phyloP scores from a whole-genome alignment of 2,797 vertebrate genomes.

The Ataeniobius toweri region DNA sequence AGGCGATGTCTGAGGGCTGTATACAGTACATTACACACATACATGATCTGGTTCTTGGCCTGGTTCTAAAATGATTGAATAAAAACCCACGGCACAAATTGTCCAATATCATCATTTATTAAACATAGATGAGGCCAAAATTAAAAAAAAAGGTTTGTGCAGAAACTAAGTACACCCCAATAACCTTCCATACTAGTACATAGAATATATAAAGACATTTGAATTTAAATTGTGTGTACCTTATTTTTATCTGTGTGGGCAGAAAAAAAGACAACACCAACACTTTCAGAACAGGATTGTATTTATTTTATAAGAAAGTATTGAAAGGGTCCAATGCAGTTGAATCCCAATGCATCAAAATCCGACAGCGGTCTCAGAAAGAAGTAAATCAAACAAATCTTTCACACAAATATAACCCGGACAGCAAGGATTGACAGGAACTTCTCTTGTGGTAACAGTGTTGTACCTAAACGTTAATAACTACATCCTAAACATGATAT shows the following conservation, averaged over 20 bases:
- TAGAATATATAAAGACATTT: not conserved
- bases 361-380: slow-evolving; percentile 44
- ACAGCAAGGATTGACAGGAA: slow-evolving; percentile 35
- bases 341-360: slow-evolving; percentile 52
- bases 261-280: slow-evolving; percentile 5
- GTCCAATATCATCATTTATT: not conserved
- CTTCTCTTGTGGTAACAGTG: slow-evolving; percentile 48
- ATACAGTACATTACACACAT: too few species aligned
- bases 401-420: slow-evolving; percentile 54
- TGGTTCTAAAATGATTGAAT: too few species aligned
- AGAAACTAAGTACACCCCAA: not conserved
- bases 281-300: slow-evolving; percentile 44
- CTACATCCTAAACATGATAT: slow-evolving; percentile 45
- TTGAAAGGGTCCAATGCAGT: slow-evolving; percentile 63
- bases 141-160: not conserved
- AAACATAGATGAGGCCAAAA: not conserved
- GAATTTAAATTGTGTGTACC: too few species aligned
- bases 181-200: not conserved
- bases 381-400: slow-evolving; percentile 18
- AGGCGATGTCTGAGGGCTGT: too few species aligned
- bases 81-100: not conserved
- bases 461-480: slow-evolving; percentile 62
- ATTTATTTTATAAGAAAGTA: slow-evolving; percentile 80
- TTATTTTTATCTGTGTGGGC: not conserved
- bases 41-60: too few species aligned